These are phyloP conservation scores for Alcis repandata DNA, from an alignment of 2,888 invertebrate genomes.

Conservation along the genomic window DNA sequence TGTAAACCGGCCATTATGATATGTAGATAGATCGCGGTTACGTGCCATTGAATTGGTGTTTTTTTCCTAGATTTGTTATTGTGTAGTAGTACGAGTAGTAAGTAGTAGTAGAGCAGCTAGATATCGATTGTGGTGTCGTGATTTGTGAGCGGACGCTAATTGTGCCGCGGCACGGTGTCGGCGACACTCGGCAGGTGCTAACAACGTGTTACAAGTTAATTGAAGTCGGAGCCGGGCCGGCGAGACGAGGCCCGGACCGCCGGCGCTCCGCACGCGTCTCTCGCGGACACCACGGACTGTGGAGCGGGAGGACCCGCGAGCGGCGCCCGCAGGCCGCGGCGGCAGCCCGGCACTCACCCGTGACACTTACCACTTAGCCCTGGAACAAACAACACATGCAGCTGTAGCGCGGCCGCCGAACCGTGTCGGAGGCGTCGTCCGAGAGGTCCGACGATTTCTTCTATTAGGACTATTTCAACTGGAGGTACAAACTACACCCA, in stretches of 20 bases:
- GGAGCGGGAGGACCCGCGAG: background rate
- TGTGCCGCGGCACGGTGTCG: background rate
- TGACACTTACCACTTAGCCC: constrained; percentile 79
- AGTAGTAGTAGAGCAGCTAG: background rate
- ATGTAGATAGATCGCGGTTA: too few relatives aligned
- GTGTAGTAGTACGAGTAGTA: background rate
- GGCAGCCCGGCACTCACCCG: background rate
- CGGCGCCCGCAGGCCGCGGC: background rate
- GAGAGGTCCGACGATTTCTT: too few relatives aligned
- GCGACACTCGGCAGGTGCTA: constrained; percentile 1
- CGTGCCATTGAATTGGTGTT: background rate
- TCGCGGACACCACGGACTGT: too few relatives aligned
- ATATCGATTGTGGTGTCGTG: too few relatives aligned
- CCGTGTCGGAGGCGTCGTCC: background rate
- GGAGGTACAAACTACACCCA: too few relatives aligned
- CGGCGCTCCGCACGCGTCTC: too few relatives aligned
- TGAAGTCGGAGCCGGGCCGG: background rate
- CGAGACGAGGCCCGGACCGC: background rate
- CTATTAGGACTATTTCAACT: too few relatives aligned
- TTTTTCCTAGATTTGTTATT: background rate
- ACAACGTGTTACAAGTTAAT: background rate
- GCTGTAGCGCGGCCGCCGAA: background rate
- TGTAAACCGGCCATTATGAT: too few relatives aligned
- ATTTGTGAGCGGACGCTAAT: background rate
- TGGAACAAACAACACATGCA: constrained; percentile 59